Evolutionary conservation across 2,113 vertebrate genomes (phyloP).

Genomic region (Oncorhynchus masou): DNA sequence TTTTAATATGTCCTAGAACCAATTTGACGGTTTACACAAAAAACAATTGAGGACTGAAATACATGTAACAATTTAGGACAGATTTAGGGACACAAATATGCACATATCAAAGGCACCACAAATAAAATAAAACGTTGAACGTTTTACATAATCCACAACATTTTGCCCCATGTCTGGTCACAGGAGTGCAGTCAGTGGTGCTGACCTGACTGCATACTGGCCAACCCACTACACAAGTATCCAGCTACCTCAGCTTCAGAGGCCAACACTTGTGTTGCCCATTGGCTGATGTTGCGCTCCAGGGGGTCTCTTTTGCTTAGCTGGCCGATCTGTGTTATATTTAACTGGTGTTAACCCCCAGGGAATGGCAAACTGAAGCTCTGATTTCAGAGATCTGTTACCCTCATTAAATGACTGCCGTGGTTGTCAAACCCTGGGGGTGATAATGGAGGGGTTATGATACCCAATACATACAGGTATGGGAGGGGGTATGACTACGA

Average conservation of each 20-base stretch:
- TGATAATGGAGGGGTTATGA: too few species aligned
- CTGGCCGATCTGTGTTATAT: constrained; percentile 57
- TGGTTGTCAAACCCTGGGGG: background rate
- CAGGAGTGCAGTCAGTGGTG: background rate
- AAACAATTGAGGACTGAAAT: too few species aligned
- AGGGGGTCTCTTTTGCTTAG: constrained; percentile 48
- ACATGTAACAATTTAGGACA: too few species aligned
- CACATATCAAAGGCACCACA: too few species aligned
- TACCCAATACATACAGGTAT: too few species aligned
- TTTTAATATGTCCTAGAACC: too few species aligned
- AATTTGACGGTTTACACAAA: too few species aligned
- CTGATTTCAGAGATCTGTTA: constrained; percentile 67
- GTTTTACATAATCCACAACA: background rate
- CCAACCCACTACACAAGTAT: background rate
- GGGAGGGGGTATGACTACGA: too few species aligned
- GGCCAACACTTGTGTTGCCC: constrained; percentile 2
- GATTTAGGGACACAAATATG: too few species aligned
- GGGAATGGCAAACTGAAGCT: constrained; percentile 61
- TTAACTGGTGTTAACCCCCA: constrained; percentile 58
- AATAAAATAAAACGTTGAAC: too few species aligned
- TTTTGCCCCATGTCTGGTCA: background rate
- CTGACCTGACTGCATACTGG: background rate
- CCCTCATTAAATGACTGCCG: background rate
- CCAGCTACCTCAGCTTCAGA: background rate
- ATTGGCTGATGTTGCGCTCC: constrained; percentile 29